Base-by-base conservation (phyloP, 2,797 vertebrate genomes). In the Characodon lateralis region DNA sequence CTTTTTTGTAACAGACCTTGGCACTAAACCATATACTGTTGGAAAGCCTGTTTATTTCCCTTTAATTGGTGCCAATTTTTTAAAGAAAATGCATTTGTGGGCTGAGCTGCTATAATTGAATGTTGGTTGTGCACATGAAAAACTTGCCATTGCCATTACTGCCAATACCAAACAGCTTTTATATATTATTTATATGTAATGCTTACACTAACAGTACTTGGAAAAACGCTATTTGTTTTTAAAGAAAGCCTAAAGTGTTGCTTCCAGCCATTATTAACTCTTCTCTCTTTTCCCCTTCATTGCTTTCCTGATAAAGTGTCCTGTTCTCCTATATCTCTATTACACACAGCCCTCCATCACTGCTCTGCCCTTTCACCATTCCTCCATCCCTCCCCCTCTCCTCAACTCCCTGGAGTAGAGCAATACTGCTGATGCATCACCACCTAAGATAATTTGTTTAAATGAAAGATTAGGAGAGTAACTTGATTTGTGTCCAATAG, bases 391-490 rank as follows among this genome's bases (percentile, higher is more conserved):
- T 73, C 76, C 87, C 77, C 71, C 59, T 77, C 55, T 53, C 81
- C 77, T 78, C 82, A 81, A 77, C 71, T 76, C 89, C 89, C 90
- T 68, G 58, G 86, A 87, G 91, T 78, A 72, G 55, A 83, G 82
- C 77, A 77, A 91, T 94, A 89, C 87, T 93, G 93, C 95, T 95
- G 95, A 95, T 93, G 91, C 92, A 92, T 93, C 93, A 93, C 86
- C 87, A 76, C 77, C 86, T 76, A 70, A 82, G 89, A 94, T 93
- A 91, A 95, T 95, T 94, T 94, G 93, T 95, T 95, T 95, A 95
- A 95, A 93, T 95, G 92, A 95, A 94, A 94, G 91, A 96, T 95
- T 94, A 94, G 89, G 83, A 77, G 83, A 70, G 76, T 93, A 95
- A 96, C 89, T 94, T 81, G 76, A 93, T 95, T 93, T 94, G 92